Evolutionary conservation across 2,888 invertebrate genomes (phyloP).

Genomic region (Polymixis lichenea): DNA sequence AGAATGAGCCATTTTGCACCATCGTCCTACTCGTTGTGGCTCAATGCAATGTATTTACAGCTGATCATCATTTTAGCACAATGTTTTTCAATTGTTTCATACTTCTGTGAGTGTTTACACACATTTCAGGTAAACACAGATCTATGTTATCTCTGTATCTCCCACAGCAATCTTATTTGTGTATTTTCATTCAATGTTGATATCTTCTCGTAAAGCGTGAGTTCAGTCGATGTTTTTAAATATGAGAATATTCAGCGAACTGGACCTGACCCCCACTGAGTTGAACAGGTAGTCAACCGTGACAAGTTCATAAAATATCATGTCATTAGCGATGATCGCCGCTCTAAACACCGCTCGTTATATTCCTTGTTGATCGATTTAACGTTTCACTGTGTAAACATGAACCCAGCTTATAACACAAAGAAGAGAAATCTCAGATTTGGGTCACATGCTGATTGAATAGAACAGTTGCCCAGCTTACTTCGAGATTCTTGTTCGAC

Average conservation of each 20-base stretch:
- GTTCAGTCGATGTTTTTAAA: conserved; percentile 56
- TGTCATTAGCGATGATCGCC: conserved; percentile 67
- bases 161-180: conserved; percentile 43
- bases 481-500: conserved; percentile 63
- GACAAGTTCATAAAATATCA: conserved; percentile 80
- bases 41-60: conserved; percentile 73
- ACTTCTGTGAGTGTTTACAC: conserved; percentile 67
- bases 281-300: conserved; percentile 85
- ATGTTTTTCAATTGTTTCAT: conserved; percentile 71
- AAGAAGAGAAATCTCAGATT: conserved; percentile 89
- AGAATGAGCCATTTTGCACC: conserved; percentile 90
- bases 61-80: conserved; percentile 76
- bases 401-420: conserved; percentile 77
- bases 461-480: conserved; percentile 78
- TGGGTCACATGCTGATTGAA: conserved; percentile 90
- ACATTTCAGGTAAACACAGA: conserved; percentile 66
- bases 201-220: conserved; percentile 30
- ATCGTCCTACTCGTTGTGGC: conserved; percentile 81
- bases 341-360: conserved; percentile 49
- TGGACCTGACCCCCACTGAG: conserved; percentile 84
- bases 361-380: conserved; percentile 55
- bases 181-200: conserved; percentile 38
- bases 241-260: conserved; percentile 64
- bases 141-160: conserved; percentile 49
- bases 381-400: conserved; percentile 66